Conservation (phyloP, 2,797 vertebrate species). For the Synanceia verrucosa region DNA sequence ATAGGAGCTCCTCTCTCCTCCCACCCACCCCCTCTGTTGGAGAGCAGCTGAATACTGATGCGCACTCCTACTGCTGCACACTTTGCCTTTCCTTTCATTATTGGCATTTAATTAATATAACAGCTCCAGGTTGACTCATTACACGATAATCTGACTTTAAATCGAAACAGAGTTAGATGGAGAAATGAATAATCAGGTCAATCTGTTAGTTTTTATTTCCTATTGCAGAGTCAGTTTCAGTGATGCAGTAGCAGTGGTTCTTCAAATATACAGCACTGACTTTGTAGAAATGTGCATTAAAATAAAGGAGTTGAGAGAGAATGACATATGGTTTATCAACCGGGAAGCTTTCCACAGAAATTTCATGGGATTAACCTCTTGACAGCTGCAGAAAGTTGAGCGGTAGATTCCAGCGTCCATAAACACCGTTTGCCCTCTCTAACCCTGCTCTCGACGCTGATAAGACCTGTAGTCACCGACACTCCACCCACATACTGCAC, state of each 20-base stretch:
- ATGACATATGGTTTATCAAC: constrained; percentile 31
- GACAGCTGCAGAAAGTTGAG: constrained; percentile 51
- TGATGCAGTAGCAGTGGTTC: not conserved
- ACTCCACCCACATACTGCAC: constrained; percentile 49
- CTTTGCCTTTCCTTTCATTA: constrained; percentile 28
- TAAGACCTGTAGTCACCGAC: constrained; percentile 50
- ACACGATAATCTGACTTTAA: not conserved
- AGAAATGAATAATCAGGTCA: constrained; percentile 18
- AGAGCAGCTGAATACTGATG: constrained; percentile 64
- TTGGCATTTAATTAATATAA: constrained; percentile 41
- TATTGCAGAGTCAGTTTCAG: not conserved
- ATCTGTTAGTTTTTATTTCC: not conserved
- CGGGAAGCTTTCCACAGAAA: constrained; percentile 33
- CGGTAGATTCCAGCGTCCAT: constrained; percentile 33
- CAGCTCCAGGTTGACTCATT: constrained; percentile 16
- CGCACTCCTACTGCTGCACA: constrained; percentile 7
- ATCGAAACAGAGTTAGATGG: constrained; percentile 1
- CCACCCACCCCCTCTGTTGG: constrained; percentile 46
- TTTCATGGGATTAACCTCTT: constrained; percentile 58
- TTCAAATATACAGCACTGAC: not conserved
- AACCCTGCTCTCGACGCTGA: constrained; percentile 31
- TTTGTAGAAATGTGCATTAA: constrained; percentile 3
- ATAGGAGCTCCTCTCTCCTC: constrained; percentile 60
- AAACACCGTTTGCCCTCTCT: constrained; percentile 16
- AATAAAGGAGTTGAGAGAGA: constrained; percentile 12